Percentiles rank a stretch among this genome's conserved stretches.
phyloP scores from a whole-genome alignment of 2,888 invertebrate genomes.

The Zhuqinia jingwanae region DNA sequence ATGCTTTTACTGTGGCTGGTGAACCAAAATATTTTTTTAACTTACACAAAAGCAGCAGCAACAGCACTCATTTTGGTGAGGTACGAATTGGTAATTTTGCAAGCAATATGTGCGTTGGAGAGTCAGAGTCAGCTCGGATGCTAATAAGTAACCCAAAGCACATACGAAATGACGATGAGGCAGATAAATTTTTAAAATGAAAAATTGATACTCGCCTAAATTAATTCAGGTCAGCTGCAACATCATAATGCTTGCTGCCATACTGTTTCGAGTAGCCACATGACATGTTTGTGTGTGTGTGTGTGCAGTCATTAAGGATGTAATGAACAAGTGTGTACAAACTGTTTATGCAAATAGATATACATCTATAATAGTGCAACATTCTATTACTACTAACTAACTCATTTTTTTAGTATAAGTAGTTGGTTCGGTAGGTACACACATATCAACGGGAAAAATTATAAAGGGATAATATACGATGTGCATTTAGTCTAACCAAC shows the following conservation, averaged over 20 bases:
- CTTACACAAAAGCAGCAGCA: too few relatives aligned
- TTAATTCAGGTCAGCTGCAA: conserved; percentile 64
- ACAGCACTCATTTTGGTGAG: too few relatives aligned
- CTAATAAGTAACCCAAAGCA: background rate
- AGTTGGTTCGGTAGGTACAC: too few relatives aligned
- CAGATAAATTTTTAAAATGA: conserved; percentile 36
- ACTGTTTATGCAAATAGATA: background rate
- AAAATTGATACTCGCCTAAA: conserved; percentile 48
- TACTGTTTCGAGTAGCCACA: too few relatives aligned
- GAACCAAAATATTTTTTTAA: too few relatives aligned
- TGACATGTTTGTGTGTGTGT: too few relatives aligned
- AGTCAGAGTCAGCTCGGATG: background rate
- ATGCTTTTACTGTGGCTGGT: too few relatives aligned
- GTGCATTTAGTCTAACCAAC: too few relatives aligned
- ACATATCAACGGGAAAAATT: too few relatives aligned
- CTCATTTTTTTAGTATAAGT: too few relatives aligned
- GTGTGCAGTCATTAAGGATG: background rate
- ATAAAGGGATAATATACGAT: background rate
- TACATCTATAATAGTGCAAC: too few relatives aligned
- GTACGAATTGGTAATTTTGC: background rate
- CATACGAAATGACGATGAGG: background rate
- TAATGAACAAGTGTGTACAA: conserved; percentile 33
- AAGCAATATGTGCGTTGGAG: background rate
- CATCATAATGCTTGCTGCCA: background rate
- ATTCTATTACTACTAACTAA: too few relatives aligned